phyloP scores from a whole-genome alignment of 2,888 invertebrate genomes.

The Nomada lathburiana region DNA sequence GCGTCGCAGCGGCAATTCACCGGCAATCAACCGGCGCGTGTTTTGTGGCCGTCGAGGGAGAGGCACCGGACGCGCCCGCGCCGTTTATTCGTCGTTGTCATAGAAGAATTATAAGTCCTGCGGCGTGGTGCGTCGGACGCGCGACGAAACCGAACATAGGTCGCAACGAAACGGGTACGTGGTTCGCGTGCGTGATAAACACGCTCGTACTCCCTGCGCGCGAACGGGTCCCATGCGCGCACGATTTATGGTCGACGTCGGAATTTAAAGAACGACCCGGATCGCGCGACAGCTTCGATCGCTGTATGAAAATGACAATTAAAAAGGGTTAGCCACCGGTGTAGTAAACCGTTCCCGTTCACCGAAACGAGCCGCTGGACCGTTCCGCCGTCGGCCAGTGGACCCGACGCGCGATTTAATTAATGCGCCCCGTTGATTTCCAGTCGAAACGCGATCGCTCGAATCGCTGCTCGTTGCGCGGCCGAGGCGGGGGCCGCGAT shows the following conservation, averaged over 20 bases:
- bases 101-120: constrained; percentile 79
- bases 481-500: constrained; percentile 25
- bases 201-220: not conserved
- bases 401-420: constrained; percentile 59
- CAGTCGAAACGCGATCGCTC: constrained; percentile 33
- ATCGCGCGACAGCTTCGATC: constrained; percentile 21
- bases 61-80: constrained; percentile 72
- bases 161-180: not conserved
- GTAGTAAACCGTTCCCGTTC: not conserved
- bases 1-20: constrained; percentile 76
- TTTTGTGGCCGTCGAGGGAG: constrained; percentile 82
- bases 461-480: constrained; percentile 25
- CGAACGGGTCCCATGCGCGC: constrained; percentile 10
- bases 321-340: constrained; percentile 51
- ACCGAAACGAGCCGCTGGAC: constrained; percentile 3
- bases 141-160: constrained; percentile 51
- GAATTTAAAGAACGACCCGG: constrained; percentile 56
- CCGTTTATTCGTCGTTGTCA: constrained; percentile 81
- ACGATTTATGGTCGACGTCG: constrained; percentile 52
- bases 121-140: constrained; percentile 46
- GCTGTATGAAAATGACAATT: constrained; percentile 56
- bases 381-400: not conserved
- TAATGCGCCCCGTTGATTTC: constrained; percentile 59
- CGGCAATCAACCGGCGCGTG: constrained; percentile 82
- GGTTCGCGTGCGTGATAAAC: constrained; percentile 17